phyloP scores from a whole-genome alignment of 2,113 vertebrate species.

The Pachyramphus minor region DNA sequence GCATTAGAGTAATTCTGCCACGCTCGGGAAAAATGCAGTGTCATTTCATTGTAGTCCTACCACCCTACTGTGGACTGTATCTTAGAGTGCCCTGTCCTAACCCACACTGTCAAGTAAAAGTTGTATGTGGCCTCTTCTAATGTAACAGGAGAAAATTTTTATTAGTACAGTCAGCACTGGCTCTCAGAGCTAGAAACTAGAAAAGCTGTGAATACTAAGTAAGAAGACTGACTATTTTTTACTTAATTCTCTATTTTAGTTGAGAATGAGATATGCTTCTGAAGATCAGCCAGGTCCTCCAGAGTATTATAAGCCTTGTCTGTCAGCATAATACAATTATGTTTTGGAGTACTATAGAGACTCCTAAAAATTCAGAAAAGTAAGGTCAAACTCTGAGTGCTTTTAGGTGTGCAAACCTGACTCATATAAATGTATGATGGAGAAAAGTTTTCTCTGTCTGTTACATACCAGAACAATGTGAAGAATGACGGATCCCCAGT shows the following conservation, averaged over 20 bases:
- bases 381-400: slow-evolving; percentile 44
- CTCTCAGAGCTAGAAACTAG: background rate
- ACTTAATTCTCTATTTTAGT: slow-evolving; percentile 5
- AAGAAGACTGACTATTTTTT: background rate
- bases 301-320: slow-evolving; percentile 26
- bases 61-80: background rate
- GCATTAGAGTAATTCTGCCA: background rate
- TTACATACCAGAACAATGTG: background rate
- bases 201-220: background rate
- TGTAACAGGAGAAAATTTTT: background rate
- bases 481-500: slow-evolving; percentile 3
- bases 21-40: background rate
- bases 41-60: background rate
- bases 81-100: background rate
- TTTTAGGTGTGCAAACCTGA: background rate
- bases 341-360: slow-evolving; percentile 3
- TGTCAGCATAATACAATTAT: slow-evolving; percentile 44
- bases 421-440: slow-evolving; percentile 13
- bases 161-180: background rate
- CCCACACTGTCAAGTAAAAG: background rate
- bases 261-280: background rate
- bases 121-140: slow-evolving; percentile 3
- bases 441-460: background rate
- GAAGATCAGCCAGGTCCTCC: background rate
- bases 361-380: slow-evolving; percentile 32